Base-by-base conservation (phyloP, 2,888 invertebrate genomes). In the Labia minor region DNA sequence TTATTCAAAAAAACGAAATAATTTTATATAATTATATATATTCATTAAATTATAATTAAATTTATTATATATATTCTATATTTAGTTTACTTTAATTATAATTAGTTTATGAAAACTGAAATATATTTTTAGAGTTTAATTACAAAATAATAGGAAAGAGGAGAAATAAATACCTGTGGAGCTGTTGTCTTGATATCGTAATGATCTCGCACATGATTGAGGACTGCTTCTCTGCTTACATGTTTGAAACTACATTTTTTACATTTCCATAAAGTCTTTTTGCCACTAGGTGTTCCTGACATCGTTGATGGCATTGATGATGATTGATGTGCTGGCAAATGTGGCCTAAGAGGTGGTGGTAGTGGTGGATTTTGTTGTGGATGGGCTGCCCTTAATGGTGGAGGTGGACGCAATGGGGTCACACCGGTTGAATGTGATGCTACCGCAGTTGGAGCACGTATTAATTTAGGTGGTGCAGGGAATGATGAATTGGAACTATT, bases 231-330 rank as follows among this genome's bases (percentile, higher is more conserved):
- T 64, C 85, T 82, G 72, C 83, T 85, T 20, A 82, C 80, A 76
- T 87, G 83, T 72, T 87, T 86, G 73, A 20, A 75, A 76, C 88
- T 86, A 78, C 95, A 95, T 75, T 90, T 90, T 78, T 92, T 92
- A 78, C 95, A 95, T 76, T 92, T 90, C 88, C 92, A 92, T 72
- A 88, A 78, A 14, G 89, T 89, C 74, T 86, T 86, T 78, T 88
- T 90, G 61, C 63, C 61, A 1, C 66, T 66, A 19, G 61, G 63
- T 14, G 61, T 21, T 14, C 19, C 71, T 67, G 70, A 71, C 11
- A 19, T 1, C 16, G 11, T 63, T 6, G 19, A 21, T 10, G 37
- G 37, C 19, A 14, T 16, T 11, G 21, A 37, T 61, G 20, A 37
- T 33, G 18, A 61, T 21, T 18, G 62, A 61, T 4, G 20, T 11